These are phyloP conservation scores for Notocelia uddmanniana DNA, from an alignment of 2,888 invertebrate genomes.

Conservation along the genomic window DNA sequence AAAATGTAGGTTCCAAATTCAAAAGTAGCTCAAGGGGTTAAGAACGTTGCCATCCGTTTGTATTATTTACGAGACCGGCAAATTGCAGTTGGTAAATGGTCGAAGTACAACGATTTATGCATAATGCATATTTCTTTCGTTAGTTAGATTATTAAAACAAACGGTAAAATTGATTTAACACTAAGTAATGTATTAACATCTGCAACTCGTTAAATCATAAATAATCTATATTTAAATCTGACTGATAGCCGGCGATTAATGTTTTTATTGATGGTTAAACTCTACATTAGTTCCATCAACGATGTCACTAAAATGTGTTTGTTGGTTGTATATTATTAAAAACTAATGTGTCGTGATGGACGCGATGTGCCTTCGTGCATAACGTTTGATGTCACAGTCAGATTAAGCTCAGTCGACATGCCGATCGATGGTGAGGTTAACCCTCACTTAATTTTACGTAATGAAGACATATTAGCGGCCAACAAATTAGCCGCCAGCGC, in stretches of 20 bases:
- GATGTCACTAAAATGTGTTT: background rate
- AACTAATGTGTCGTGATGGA: slow-evolving; percentile 33
- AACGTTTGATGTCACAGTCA: slow-evolving; percentile 45
- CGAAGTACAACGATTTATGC: too few relatives aligned
- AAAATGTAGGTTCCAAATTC: too few relatives aligned
- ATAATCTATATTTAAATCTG: too few relatives aligned
- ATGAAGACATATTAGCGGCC: slow-evolving; percentile 37
- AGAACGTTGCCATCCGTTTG: too few relatives aligned
- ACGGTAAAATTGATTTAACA: too few relatives aligned
- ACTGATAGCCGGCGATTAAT: slow-evolving; percentile 11
- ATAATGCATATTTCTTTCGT: too few relatives aligned
- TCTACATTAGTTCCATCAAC: slow-evolving; percentile 32
- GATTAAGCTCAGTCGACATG: slow-evolving; percentile 47
- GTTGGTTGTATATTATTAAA: slow-evolving; percentile 29
- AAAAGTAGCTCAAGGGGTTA: too few relatives aligned
- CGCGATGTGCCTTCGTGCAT: slow-evolving; percentile 45
- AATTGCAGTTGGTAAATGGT: too few relatives aligned
- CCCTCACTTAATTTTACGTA: slow-evolving; percentile 44
- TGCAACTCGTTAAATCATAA: too few relatives aligned
- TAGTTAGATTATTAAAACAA: too few relatives aligned
- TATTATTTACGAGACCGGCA: too few relatives aligned
- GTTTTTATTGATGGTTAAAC: slow-evolving; percentile 21
- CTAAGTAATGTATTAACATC: too few relatives aligned
- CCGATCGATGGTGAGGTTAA: slow-evolving; percentile 45
- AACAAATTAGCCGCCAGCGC: slow-evolving; percentile 62